These are phyloP conservation scores for Fragum sueziense DNA, from an alignment of 2,888 invertebrate genomes.

Conservation along the genomic window DNA sequence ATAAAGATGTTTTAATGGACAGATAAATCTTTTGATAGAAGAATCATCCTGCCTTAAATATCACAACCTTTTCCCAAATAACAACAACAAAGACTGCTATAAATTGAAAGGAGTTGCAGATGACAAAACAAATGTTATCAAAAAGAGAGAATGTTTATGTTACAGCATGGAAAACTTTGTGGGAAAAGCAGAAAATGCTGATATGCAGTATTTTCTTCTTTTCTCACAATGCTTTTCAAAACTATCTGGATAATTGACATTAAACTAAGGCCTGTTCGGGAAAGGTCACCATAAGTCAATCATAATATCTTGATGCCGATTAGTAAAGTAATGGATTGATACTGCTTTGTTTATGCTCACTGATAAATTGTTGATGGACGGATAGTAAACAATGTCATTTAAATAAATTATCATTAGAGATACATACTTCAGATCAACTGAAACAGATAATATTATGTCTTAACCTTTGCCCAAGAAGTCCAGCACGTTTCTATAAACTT, in stretches of 20 bases:
- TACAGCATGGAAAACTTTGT: not conserved
- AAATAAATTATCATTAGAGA: constrained; percentile 15
- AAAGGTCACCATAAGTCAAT: not conserved
- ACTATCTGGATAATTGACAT: not conserved
- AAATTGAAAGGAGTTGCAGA: too few relatives aligned
- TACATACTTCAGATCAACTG: not conserved
- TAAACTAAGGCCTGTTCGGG: not conserved
- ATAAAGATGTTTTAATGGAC: not conserved
- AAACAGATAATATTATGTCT: constrained; percentile 6
- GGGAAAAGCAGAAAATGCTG: constrained; percentile 12
- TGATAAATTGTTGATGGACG: constrained; percentile 9
- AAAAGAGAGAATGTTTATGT: not conserved
- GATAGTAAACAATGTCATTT: constrained; percentile 19
- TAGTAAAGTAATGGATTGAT: constrained; percentile 10
- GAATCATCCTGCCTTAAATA: not conserved
- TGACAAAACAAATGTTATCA: not conserved
- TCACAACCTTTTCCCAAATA: not conserved
- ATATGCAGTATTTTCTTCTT: not conserved
- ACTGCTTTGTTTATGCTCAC: constrained; percentile 12
- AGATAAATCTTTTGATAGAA: too few relatives aligned
- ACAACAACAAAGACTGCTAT: too few relatives aligned
- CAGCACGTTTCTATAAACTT: not conserved
- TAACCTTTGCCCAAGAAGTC: not conserved
- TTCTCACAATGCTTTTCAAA: not conserved
- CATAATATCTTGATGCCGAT: constrained; percentile 5